These are phyloP conservation scores for Tenualosa thibaudeaui DNA, from an alignment of 2,797 vertebrate genomes.

Conservation along the genomic window DNA sequence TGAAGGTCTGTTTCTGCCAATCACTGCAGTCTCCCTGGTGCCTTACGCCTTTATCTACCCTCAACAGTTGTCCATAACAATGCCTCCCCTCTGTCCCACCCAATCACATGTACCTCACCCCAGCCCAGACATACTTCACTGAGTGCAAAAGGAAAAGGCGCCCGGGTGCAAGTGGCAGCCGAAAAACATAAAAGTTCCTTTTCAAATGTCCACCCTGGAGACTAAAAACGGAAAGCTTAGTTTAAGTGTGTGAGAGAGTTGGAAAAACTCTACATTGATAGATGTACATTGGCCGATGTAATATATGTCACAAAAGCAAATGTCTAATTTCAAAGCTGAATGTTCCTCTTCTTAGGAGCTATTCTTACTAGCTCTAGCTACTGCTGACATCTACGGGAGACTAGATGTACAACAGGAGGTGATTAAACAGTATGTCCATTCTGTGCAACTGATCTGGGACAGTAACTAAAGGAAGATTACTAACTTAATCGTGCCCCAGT, in stretches of 20 bases:
- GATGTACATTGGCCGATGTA: too few relatives aligned
- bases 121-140: not conserved
- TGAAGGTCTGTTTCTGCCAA: constrained; percentile 62
- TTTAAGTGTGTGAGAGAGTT: not conserved
- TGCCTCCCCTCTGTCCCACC: not conserved
- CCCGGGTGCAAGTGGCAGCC: not conserved
- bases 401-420: not conserved
- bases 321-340: too few relatives aligned
- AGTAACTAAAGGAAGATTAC: too few relatives aligned
- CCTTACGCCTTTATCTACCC: not conserved
- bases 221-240: not conserved
- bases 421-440: not conserved
- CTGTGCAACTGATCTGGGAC: not conserved
- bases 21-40: constrained; percentile 46
- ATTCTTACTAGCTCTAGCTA: not conserved
- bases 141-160: not conserved
- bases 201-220: not conserved
- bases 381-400: constrained; percentile 2
- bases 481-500: too few relatives aligned
- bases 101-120: not conserved
- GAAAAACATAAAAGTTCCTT: not conserved
- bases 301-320: too few relatives aligned
- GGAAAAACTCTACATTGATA: too few relatives aligned
- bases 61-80: constrained; percentile 9
- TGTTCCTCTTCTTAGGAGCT: not conserved